Percentiles rank a stretch among this genome's conserved stretches.
Conservation (phyloP, 2,113 vertebrate species). For the Rhodinocichla rosea region DNA sequence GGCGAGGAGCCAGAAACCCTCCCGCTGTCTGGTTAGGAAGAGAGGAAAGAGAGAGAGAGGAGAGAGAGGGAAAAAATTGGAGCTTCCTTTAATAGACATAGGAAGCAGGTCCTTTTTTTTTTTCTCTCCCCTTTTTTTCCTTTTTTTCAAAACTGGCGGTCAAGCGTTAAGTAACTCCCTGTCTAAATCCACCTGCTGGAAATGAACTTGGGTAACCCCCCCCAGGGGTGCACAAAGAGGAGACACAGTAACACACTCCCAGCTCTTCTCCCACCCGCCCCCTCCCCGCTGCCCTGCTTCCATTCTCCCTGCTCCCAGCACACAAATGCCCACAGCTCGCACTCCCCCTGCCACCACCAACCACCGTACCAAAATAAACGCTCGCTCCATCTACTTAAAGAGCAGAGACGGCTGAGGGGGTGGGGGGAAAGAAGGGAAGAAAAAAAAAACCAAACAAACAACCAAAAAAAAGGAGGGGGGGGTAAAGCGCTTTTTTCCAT, state of each 20-base stretch:
- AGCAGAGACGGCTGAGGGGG: neutral
- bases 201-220: slow-evolving; percentile 79
- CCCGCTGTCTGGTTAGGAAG: slow-evolving; percentile 80
- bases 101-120: slow-evolving; percentile 69
- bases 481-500: slow-evolving; percentile 73
- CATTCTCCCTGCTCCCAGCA: slow-evolving; percentile 62
- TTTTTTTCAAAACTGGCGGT: slow-evolving; percentile 76
- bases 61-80: slow-evolving; percentile 61
- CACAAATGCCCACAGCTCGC: slow-evolving; percentile 70
- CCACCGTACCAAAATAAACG: slow-evolving; percentile 72
- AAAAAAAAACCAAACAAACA: neutral
- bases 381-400: slow-evolving; percentile 62
- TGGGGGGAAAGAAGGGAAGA: too few relatives aligned
- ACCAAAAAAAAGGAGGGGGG: neutral
- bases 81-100: slow-evolving; percentile 79
- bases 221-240: slow-evolving; percentile 77
- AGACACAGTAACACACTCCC: slow-evolving; percentile 71
- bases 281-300: slow-evolving; percentile 71
- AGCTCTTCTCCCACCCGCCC: slow-evolving; percentile 59
- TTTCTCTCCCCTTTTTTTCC: neutral
- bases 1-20: slow-evolving; percentile 79
- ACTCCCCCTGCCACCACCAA: slow-evolving; percentile 67
- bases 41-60: slow-evolving; percentile 60
- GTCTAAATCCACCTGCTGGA: slow-evolving; percentile 81
- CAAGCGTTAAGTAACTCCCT: slow-evolving; percentile 82